Percentiles rank a stretch among this genome's conserved stretches.
These are phyloP conservation scores for Scophthalmus maximus DNA, from an alignment of 2,113 vertebrate genomes.

Conservation along the genomic window DNA sequence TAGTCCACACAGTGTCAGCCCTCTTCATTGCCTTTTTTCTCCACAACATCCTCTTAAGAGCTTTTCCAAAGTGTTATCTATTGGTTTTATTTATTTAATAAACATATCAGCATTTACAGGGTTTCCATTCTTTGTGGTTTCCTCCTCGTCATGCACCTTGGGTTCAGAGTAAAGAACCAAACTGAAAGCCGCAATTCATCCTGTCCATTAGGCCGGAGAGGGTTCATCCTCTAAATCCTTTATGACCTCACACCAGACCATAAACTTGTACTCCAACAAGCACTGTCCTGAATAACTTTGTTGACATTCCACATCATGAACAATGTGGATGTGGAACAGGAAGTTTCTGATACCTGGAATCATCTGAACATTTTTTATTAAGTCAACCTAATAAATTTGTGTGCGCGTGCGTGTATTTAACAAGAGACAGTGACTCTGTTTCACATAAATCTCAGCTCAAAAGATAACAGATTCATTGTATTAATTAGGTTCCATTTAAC, in stretches of 20 bases:
- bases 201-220: background rate
- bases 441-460: too few species aligned
- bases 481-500: too few species aligned
- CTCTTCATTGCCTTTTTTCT: background rate
- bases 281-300: background rate
- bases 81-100: background rate
- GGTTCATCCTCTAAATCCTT: background rate
- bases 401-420: too few species aligned
- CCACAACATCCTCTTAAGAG: background rate
- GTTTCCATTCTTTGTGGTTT: background rate
- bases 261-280: background rate
- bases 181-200: background rate
- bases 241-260: background rate
- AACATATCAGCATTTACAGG: background rate
- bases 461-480: too few species aligned
- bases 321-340: background rate
- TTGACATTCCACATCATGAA: conserved; percentile 3
- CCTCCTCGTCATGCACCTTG: background rate
- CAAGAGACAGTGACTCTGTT: too few species aligned
- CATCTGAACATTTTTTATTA: background rate
- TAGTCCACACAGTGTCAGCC: background rate
- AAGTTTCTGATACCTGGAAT: background rate
- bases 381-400: too few species aligned
- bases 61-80: conserved; percentile 7
- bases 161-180: background rate